Conservation (phyloP, 2,113 vertebrate genomes). For the Albula glossodonta region DNA sequence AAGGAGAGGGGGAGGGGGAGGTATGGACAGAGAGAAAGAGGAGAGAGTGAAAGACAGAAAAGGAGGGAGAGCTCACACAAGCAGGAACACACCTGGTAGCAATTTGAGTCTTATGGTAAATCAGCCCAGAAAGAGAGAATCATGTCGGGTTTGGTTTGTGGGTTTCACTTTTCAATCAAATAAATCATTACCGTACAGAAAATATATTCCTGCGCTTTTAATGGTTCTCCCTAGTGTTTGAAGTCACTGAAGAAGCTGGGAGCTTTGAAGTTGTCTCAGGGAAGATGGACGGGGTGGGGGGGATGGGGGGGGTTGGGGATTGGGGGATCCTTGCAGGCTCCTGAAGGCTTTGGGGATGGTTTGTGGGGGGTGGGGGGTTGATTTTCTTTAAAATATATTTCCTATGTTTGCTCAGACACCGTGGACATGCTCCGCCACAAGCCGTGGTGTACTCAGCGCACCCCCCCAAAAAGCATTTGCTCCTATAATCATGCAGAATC, state of each 20-base stretch:
- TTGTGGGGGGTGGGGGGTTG: neutral
- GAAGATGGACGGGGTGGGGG: constrained; percentile 17
- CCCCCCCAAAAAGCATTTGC: no score
- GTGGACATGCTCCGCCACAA: neutral
- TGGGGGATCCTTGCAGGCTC: no score
- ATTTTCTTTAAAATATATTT: constrained; percentile 10
- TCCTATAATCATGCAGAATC: no score
- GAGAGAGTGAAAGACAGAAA: constrained; percentile 23
- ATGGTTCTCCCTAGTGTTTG: constrained; percentile 65
- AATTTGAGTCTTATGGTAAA: constrained; percentile 60
- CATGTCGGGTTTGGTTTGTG: constrained; percentile 64
- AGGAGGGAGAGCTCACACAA: constrained; percentile 35
- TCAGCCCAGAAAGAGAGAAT: constrained; percentile 56
- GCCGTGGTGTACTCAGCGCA: neutral
- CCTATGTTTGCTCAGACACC: neutral
- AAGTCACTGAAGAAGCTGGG: constrained; percentile 59
- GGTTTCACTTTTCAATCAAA: constrained; percentile 76
- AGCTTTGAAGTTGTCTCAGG: constrained; percentile 60
- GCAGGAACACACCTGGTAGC: constrained; percentile 66
- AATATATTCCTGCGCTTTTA: constrained; percentile 69
- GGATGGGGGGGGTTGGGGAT: constrained; percentile 25
- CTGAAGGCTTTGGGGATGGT: neutral
- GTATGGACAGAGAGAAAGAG: constrained; percentile 38
- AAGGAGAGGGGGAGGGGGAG: constrained; percentile 12
- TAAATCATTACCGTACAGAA: constrained; percentile 72